phyloP scores from a whole-genome alignment of 2,888 invertebrate species.

The Myopa testacea region DNA sequence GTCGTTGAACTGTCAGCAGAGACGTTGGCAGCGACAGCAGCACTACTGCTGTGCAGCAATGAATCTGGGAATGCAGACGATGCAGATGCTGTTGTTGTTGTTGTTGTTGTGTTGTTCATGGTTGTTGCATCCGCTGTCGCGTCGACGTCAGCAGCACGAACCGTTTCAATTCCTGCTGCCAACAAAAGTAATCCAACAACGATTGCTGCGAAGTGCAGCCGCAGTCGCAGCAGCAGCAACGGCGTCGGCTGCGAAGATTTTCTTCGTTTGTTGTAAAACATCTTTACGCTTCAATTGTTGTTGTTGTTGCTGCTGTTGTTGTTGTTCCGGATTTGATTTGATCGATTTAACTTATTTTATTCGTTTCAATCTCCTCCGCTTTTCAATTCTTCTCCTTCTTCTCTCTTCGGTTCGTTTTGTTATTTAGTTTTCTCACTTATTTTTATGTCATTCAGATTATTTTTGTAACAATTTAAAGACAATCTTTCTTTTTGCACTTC shows the following conservation, averaged over 20 bases:
- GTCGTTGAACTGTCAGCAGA: constrained; percentile 53
- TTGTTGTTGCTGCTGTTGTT: constrained; percentile 17
- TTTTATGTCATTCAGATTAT: no score
- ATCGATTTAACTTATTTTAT: not conserved
- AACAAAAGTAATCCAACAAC: constrained; percentile 60
- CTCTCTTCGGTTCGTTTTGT: not conserved
- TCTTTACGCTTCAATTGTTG: constrained; percentile 47
- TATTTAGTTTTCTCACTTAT: no score
- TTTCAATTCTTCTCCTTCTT: not conserved
- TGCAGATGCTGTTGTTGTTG: constrained; percentile 40
- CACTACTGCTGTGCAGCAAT: constrained; percentile 34
- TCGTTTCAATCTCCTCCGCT: not conserved
- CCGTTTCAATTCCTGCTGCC: constrained; percentile 58
- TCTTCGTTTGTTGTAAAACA: constrained; percentile 49
- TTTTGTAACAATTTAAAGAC: no score
- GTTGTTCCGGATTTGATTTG: constrained; percentile 21
- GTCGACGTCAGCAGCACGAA: constrained; percentile 57
- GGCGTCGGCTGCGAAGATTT: constrained; percentile 43
- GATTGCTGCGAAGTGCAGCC: constrained; percentile 50
- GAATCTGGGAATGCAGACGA: constrained; percentile 29
- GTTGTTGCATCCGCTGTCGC: constrained; percentile 51
- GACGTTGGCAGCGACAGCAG: constrained; percentile 34
- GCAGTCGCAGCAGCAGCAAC: constrained; percentile 32
- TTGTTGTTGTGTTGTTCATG: constrained; percentile 39
- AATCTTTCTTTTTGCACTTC: no score